Evolutionary conservation across 2,888 invertebrate genomes (phyloP).

Genomic region (Glaucopsyche alexis): DNA sequence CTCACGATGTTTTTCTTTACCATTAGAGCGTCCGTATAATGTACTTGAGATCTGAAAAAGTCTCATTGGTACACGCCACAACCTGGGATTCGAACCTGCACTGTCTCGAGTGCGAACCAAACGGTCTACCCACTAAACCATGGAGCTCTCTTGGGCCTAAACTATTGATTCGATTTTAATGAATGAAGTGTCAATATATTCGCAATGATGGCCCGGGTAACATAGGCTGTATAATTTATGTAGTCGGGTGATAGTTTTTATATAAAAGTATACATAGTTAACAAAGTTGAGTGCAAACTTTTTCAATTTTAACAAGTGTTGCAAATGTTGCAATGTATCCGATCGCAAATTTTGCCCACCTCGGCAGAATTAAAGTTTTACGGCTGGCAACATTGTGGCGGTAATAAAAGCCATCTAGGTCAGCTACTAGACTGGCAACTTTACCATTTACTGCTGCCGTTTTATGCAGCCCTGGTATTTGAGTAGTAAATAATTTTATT

Average conservation of each 20-base stretch:
- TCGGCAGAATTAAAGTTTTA: not conserved
- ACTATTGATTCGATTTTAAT: too few relatives aligned
- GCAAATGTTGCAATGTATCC: constrained; percentile 7
- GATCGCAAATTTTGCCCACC: not conserved
- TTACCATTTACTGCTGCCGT: not conserved
- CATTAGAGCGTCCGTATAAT: too few relatives aligned
- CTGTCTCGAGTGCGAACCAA: too few relatives aligned
- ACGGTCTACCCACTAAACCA: too few relatives aligned
- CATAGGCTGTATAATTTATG: too few relatives aligned
- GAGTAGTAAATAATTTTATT: not conserved
- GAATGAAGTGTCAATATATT: too few relatives aligned
- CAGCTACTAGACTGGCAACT: not conserved
- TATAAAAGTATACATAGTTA: not conserved
- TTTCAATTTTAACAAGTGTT: constrained; percentile 5
- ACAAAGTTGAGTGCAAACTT: not conserved
- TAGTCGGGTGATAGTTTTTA: not conserved
- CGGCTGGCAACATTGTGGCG: not conserved
- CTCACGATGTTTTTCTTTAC: too few relatives aligned
- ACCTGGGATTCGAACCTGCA: too few relatives aligned
- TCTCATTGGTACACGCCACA: too few relatives aligned
- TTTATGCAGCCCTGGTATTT: not conserved
- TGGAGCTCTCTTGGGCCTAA: not conserved
- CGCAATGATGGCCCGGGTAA: too few relatives aligned
- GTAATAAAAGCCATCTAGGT: not conserved
- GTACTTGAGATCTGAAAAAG: too few relatives aligned